Conservation (phyloP, 2,797 vertebrate species). For the Muscicapa striata region DNA sequence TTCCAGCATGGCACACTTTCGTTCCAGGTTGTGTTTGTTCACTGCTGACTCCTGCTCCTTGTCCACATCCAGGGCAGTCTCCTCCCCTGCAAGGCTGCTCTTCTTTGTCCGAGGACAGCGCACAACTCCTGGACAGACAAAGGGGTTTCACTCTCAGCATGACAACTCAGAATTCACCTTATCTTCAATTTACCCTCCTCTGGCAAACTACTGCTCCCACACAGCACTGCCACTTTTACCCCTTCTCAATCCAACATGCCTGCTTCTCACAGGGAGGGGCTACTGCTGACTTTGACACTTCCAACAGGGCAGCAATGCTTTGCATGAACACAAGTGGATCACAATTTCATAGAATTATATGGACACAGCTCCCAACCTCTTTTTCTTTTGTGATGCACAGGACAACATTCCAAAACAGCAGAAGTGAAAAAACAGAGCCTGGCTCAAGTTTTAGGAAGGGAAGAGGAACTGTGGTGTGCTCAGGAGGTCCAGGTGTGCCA, state of each 20-base stretch:
- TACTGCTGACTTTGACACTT: not conserved
- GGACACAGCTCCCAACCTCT: not conserved
- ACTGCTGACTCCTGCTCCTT: slow-evolving; percentile 79
- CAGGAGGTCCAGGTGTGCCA: not conserved
- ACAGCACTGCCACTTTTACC: not conserved
- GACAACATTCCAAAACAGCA: not conserved
- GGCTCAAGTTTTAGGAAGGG: not conserved
- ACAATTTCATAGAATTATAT: not conserved
- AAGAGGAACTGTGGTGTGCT: not conserved
- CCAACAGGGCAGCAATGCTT: not conserved
- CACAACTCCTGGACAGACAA: slow-evolving; percentile 80
- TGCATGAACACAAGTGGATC: not conserved
- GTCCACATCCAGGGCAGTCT: slow-evolving; percentile 57
- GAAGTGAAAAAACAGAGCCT: not conserved
- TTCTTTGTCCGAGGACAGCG: slow-evolving; percentile 75
- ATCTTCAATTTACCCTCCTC: not conserved
- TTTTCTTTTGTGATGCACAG: not conserved
- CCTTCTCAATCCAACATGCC: not conserved
- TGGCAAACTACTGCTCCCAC: not conserved
- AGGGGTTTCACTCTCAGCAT: not conserved
- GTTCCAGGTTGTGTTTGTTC: slow-evolving; percentile 77
- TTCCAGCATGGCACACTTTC: slow-evolving; percentile 73
- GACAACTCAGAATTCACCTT: not conserved
- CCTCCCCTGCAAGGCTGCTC: slow-evolving; percentile 7
- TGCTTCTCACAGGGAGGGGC: not conserved